Base-by-base conservation (phyloP, 1,140 invertebrate genomes). In the Heliothis subflexa region DNA sequence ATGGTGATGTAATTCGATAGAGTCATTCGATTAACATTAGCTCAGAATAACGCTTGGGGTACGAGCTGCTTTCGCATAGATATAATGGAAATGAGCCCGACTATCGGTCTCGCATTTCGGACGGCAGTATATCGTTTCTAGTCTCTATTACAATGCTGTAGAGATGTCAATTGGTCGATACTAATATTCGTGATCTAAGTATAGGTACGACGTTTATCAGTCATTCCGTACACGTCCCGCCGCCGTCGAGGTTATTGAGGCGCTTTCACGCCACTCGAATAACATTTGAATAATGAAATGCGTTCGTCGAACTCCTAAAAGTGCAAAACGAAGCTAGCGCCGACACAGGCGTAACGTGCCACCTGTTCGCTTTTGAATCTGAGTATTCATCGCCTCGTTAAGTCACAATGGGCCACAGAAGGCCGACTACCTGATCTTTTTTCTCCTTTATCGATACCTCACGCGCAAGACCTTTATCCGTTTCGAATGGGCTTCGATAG, bases 251-350 rank as follows among this genome's bases (percentile, higher is more conserved):
- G 91, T 92, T 91, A 93, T 91, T 86, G 87, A 89, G 83, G 78
- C 85, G 92, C 92, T 94, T 93, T 94, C 92, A 93, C 91, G 90
- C 87, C 90, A 86, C 83, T 85, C 85, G 92, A 94, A 92, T 91
- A 91, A 88, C 88, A 94, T 94, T 93, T 89, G 91, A 92, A 92
- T 93, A 93, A 90, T 89, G 83, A 89, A 82, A 86, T 78, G 84
- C 89, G 92, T 92, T 89, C 91, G 85, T 86, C 90, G 91, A 94
- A 93, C 91, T 92, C 81, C 87, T 87, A 89, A 90, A 92, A 89
- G 83, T 87, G 89, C 91, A 88, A 90, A 89, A 83, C 49, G 55
- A 66, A 66, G 33, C 62, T 77, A 74, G 57, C 61, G 71, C 57
- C 75, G 33, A 64, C 55, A 78, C 45, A 14, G 72, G 66, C 28